These are phyloP conservation scores for Anser brachyrhynchus DNA, from an alignment of 2,113 vertebrate genomes.

Conservation along the genomic window DNA sequence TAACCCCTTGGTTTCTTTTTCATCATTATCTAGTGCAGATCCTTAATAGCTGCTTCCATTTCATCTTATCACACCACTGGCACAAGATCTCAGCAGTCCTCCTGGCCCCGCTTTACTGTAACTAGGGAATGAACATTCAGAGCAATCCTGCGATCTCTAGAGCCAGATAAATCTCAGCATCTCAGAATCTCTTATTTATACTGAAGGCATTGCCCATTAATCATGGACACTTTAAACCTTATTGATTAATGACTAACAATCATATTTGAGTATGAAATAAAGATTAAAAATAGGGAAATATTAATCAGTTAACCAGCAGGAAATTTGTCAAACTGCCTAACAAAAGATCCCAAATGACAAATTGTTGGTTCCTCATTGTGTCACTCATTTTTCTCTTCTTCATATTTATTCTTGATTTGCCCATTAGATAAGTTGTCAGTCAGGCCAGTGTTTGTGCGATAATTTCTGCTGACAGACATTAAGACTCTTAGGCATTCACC, in stretches of 20 bases:
- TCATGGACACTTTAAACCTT: slow-evolving; percentile 14
- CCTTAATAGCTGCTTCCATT: background rate
- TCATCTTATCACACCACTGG: background rate
- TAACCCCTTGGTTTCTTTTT: slow-evolving; percentile 19
- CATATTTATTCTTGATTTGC: slow-evolving; percentile 14
- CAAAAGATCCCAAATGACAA: slow-evolving; percentile 31
- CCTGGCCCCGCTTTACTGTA: background rate
- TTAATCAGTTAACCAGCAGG: slow-evolving; percentile 10
- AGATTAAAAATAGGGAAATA: slow-evolving; percentile 40
- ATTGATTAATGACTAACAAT: slow-evolving; percentile 38
- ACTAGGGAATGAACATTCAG: background rate
- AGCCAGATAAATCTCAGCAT: slow-evolving; percentile 13
- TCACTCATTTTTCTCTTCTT: background rate
- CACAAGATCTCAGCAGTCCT: background rate
- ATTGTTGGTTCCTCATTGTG: background rate
- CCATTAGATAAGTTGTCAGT: background rate
- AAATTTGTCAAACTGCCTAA: slow-evolving; percentile 39
- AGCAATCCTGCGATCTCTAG: background rate
- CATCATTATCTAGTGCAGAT: background rate
- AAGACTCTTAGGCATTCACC: background rate
- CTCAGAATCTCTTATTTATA: slow-evolving; percentile 18
- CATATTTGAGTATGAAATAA: slow-evolving; percentile 39
- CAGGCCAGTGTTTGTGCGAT: background rate
- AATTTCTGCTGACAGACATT: background rate
- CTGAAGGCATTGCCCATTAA: slow-evolving; percentile 17